Evolutionary conservation across 2,888 invertebrate species (phyloP), one percentile per base, ranked within the genome.

Genomic region (Sinelater perroti): DNA sequence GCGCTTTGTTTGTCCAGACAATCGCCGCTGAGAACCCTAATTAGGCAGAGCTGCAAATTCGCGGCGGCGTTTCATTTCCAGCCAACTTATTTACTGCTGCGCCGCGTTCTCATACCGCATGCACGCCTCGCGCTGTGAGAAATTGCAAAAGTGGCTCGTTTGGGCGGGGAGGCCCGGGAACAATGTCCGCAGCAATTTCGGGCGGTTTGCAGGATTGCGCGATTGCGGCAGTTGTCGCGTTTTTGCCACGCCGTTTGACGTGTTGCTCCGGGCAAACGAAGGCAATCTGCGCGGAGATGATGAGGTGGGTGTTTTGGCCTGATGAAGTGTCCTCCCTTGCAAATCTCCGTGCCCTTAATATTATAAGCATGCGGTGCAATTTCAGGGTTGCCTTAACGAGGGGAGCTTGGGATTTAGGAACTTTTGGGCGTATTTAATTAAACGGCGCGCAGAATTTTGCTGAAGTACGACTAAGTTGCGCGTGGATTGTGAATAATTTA

Each of bases 101-200:
- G 8, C 14, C 30, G 30, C n/a, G 28, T 35, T 49, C 49, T 50
- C 50, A 50, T 28, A 50, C 35, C 36, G 21, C 49, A 35, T 24
- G n/a, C 26, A 26, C 10, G 10, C 10, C 38, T 47, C 28, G 38
- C 18, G 33, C 24, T 50, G 50, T 50, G 50, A 35, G 50, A 50
- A 50, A 26, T 28, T 36, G 13, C 17, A 28, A 38, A 38, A 30
- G 17, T 17, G 16, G 17, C 11, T 50, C 28, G 38, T 50, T 30
- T 36, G 17, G 10, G 13, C 18, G 26, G 38, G 30, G 36, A 50
- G 11, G 11, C 11, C 20, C 17, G 11, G 16, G 28, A 50, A 50
- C 38, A 50, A 50, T 38, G 18, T 26, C 50, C 38, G 31, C 28
- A 38, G 28, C 30, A 50, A 50, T 38, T 36, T 50, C 30, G 18